Evolutionary conservation across 2,888 invertebrate genomes (phyloP).

Genomic region (Metalampra italica): DNA sequence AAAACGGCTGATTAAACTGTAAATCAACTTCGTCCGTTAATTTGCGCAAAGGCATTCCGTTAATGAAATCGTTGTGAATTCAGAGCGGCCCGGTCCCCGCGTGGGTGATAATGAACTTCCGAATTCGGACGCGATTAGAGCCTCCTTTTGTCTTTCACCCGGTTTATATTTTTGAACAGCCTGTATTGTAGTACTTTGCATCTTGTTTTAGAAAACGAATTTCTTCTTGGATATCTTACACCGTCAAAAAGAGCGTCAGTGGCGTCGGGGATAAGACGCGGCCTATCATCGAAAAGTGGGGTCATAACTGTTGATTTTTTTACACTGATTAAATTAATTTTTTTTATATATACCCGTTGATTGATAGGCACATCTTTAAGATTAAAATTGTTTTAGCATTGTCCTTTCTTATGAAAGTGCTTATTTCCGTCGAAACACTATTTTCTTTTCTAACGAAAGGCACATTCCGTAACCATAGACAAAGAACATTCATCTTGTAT

Average conservation of each 20-base stretch:
- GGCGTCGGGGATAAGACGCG: too few relatives aligned
- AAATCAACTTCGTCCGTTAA: slow-evolving; percentile 16
- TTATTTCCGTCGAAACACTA: neutral
- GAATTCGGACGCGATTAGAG: slow-evolving; percentile 11
- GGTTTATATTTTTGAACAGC: neutral
- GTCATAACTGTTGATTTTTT: too few relatives aligned
- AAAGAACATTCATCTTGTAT: slow-evolving; percentile 6
- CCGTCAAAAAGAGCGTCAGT: too few relatives aligned
- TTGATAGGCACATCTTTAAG: too few relatives aligned
- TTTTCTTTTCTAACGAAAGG: neutral
- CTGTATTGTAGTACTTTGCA: neutral
- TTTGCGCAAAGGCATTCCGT: slow-evolving; percentile 18
- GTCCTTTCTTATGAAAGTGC: too few relatives aligned
- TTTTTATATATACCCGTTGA: too few relatives aligned
- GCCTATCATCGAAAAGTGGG: too few relatives aligned
- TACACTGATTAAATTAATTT: too few relatives aligned
- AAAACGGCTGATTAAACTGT: slow-evolving; percentile 3
- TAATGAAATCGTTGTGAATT: slow-evolving; percentile 26
- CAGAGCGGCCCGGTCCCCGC: slow-evolving; percentile 12
- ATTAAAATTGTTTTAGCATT: too few relatives aligned
- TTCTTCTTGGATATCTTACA: too few relatives aligned
- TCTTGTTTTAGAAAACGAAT: neutral
- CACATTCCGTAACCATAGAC: neutral
- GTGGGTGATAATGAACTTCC: slow-evolving; percentile 24
- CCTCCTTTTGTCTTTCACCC: slow-evolving; percentile 9